Conservation (phyloP, 2,113 vertebrate genomes). For the Platichthys flesus region DNA sequence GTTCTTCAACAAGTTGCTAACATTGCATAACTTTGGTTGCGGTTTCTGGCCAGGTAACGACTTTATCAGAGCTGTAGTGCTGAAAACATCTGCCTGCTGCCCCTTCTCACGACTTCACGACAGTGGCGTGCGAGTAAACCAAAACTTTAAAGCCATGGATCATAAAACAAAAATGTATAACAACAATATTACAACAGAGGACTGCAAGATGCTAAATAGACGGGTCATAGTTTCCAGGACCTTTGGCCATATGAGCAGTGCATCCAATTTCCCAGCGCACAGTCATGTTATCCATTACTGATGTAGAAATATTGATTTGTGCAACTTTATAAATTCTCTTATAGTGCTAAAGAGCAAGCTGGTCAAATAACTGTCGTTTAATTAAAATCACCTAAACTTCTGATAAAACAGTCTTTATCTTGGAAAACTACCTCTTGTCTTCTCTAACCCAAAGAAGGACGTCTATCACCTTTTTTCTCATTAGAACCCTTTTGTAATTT, state of each 20-base stretch:
- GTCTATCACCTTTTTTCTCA: not conserved
- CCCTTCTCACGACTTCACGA: not conserved
- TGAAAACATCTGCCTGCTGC: constrained; percentile 7
- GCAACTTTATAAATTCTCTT: not conserved
- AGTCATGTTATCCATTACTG: not conserved
- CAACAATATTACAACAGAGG: constrained; percentile 2
- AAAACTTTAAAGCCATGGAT: constrained; percentile 6
- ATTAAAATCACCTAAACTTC: not conserved
- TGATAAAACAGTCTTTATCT: not conserved
- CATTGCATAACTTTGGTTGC: not conserved
- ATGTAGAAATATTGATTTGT: not conserved
- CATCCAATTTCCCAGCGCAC: not conserved
- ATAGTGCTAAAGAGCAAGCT: not conserved
- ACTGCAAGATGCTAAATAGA: constrained; percentile 8
- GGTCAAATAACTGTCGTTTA: not conserved
- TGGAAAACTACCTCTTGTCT: not conserved
- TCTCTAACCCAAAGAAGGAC: not conserved
- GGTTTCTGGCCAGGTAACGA: not conserved
- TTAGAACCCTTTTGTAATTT: not conserved
- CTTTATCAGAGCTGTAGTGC: not conserved
- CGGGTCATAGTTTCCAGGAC: not conserved
- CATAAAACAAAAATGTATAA: constrained; percentile 19
- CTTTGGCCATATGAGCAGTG: not conserved
- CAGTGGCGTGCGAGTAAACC: constrained; percentile 6
- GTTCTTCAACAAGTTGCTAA: not conserved